phyloP scores from a whole-genome alignment of 2,113 vertebrate genomes.

The Stigmatopora argus region DNA sequence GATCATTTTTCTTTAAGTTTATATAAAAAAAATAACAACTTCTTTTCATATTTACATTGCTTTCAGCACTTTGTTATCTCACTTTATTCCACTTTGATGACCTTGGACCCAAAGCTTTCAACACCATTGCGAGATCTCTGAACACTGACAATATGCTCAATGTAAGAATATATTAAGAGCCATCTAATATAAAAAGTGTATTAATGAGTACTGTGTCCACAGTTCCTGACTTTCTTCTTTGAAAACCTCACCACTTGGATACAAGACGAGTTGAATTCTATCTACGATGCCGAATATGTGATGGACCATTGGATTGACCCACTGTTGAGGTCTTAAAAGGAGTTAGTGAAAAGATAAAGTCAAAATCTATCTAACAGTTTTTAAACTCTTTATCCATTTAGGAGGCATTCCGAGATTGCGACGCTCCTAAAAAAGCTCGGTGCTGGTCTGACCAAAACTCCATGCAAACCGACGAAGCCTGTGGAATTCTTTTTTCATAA shows the following conservation, averaged over 20 bases:
- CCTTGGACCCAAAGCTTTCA: slow-evolving; percentile 75
- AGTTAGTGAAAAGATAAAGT: not conserved
- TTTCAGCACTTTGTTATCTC: slow-evolving; percentile 85
- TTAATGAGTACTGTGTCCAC: slow-evolving; percentile 23
- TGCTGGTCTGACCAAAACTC: slow-evolving; percentile 27
- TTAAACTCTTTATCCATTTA: slow-evolving; percentile 45
- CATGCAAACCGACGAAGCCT: slow-evolving; percentile 68
- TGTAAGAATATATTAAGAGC: slow-evolving; percentile 63
- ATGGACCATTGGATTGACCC: slow-evolving; percentile 76
- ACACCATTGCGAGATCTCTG: slow-evolving; percentile 76
- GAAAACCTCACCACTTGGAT: slow-evolving; percentile 80
- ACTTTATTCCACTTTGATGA: slow-evolving; percentile 79
- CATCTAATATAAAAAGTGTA: not conserved
- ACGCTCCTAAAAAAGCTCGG: slow-evolving; percentile 69
- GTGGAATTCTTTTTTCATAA: slow-evolving; percentile 79
- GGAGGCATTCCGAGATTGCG: slow-evolving; percentile 80
- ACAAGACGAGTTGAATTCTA: slow-evolving; percentile 80
- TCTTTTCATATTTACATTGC: slow-evolving; percentile 15
- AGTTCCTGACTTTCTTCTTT: slow-evolving; percentile 91
- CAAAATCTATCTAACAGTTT: not conserved
- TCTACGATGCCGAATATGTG: slow-evolving; percentile 77
- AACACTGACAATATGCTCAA: slow-evolving; percentile 73
- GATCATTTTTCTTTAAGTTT: not conserved
- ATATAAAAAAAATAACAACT: not conserved
- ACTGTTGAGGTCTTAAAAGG: slow-evolving; percentile 72